phyloP scores from a whole-genome alignment of 2,113 vertebrate genomes.

The Halcyon senegalensis region DNA sequence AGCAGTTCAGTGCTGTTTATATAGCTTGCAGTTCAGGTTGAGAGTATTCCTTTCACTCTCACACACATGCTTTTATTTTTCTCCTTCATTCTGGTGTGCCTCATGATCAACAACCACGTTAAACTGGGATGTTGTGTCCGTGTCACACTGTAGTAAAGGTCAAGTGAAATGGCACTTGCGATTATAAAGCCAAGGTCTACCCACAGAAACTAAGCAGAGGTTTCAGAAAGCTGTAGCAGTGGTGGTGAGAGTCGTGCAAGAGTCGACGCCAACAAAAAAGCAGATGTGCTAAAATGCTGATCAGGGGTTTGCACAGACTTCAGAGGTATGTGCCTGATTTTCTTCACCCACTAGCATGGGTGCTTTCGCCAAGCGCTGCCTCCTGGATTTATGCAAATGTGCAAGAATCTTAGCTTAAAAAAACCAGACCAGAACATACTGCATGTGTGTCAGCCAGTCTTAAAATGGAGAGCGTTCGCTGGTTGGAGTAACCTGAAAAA shows the following conservation, averaged over 20 bases:
- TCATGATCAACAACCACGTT: neutral
- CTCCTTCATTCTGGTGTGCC: rapidly evolving
- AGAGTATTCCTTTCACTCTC: neutral
- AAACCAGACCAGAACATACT: neutral
- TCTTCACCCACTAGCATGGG: neutral
- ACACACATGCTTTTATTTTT: rapidly evolving
- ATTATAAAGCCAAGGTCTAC: neutral
- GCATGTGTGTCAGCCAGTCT: neutral
- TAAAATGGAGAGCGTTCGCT: neutral
- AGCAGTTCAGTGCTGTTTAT: neutral
- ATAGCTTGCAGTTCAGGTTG: neutral
- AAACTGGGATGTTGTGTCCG: neutral
- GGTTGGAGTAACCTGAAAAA: neutral
- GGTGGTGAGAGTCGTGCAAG: neutral
- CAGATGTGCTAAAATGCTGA: neutral
- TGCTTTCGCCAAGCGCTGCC: neutral
- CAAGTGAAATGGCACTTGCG: neutral
- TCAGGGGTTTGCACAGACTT: neutral
- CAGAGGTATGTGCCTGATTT: neutral
- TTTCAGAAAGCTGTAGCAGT: neutral
- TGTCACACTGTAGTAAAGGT: neutral
- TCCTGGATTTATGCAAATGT: neutral
- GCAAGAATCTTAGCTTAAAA: neutral
- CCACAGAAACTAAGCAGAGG: neutral
- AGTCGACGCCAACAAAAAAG: neutral